Base-by-base conservation (phyloP, 2,113 vertebrate genomes). In the Leptocoma aspasia region DNA sequence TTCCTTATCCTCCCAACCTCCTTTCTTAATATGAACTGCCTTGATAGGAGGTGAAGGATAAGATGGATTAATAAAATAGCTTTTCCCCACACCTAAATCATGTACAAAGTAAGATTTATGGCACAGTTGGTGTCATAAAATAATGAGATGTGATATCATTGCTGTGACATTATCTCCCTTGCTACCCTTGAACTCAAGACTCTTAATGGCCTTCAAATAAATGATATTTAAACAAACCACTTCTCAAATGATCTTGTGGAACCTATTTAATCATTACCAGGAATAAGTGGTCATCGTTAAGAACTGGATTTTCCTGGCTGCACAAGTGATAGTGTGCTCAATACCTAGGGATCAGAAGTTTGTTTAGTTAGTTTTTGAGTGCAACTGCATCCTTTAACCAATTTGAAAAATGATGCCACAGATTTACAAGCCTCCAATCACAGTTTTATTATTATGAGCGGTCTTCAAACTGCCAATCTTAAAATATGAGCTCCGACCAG, bases 251-350 rank as follows among this genome's bases (percentile, higher is more conserved):
- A 95, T 96, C 77, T 71, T 90, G 93, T 93, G 88, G 91, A 94
- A 83, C 80, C 94, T 97, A 95, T 97, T 97, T 97, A 97, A 98
- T 97, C 96, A 97, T 95, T 95, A 96, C 91, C 94, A 94, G 82
- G 83, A 95, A 95, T 64, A 93, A 94, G 69, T 72, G 72, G 73
- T 76, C 78, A 60, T 53, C 52, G 88, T 79, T 91, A 95, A 91
- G 89, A 97, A 82, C 86, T 94, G 64, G 88, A 77, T 88, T 96
- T 96, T 97, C 95, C 68, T 94, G 82, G 92, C 76, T 89, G 79
- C 82, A 70, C 71, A 83, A 91, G 81, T 1, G 6, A 92, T 54
- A 87, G 63, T 35, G 44, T 86, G 30, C 47, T 73, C 33, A 86
- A 41, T 69, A 60, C 72, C 64, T 49, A 27, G 35, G 45, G 57